Evolutionary conservation across 2,113 vertebrate genomes (phyloP).

Genomic region (Collichthys lucidus): DNA sequence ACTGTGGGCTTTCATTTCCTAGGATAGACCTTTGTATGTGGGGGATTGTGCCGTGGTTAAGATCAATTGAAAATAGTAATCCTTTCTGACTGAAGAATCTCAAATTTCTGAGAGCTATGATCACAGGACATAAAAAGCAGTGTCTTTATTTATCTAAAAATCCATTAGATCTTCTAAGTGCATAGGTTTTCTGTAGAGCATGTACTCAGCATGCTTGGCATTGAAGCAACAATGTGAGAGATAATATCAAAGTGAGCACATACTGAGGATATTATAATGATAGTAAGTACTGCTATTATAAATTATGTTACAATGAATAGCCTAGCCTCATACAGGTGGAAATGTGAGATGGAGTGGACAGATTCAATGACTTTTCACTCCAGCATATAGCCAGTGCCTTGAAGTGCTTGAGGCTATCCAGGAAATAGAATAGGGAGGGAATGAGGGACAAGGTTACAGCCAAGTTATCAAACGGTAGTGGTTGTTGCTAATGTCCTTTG

Average conservation of each 20-base stretch:
- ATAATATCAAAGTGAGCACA: neutral
- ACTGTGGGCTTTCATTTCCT: neutral
- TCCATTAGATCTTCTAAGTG: neutral
- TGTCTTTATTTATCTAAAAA: too few species aligned
- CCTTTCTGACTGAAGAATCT: neutral
- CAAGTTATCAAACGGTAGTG: slow-evolving; percentile 18
- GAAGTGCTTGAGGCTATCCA: neutral
- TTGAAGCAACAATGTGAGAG: neutral
- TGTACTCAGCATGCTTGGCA: neutral
- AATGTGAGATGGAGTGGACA: neutral
- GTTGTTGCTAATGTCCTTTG: slow-evolving; percentile 24
- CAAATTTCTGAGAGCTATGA: too few species aligned
- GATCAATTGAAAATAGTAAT: neutral
- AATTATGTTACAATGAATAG: neutral
- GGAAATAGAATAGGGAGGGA: slow-evolving; percentile 13
- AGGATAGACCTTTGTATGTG: neutral
- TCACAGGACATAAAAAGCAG: too few species aligned
- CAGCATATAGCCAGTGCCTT: neutral
- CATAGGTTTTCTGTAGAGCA: neutral
- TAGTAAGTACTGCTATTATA: neutral
- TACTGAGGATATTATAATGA: neutral
- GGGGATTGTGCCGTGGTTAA: neutral
- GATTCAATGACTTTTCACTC: neutral
- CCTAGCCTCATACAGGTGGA: neutral
- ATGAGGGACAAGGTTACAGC: slow-evolving; percentile 16